Evolutionary conservation across 2,113 vertebrate genomes (phyloP), one percentile per base, ranked within the genome.

Genomic region (Theristicus caerulescens): DNA sequence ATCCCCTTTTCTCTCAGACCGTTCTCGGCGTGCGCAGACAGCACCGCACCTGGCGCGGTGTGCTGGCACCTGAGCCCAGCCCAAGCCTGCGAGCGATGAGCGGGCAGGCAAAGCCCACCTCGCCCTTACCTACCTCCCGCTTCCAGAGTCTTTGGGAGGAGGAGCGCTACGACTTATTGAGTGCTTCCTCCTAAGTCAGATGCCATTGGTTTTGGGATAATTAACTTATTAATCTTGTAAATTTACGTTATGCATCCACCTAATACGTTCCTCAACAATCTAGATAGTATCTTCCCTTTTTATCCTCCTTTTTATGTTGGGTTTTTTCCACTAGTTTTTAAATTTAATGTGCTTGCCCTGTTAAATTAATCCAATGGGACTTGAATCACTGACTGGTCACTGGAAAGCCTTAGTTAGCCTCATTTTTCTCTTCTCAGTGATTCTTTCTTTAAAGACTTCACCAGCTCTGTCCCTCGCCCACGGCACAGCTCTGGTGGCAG

Each of bases 21-120:
- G 31, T 4, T 44, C 26, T 29, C 34, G 61, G 17, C 1, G 1
- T 36, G 16, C 34, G 24, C 34, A 24, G 26, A 3, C 9, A 51
- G 31, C 21, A 1, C 40, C 21, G 29, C 3, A 6, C 4, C 8
- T 32, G 24, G 27, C 0, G 0, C 0, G 0, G 21, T 31, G 22
- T 15, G 19, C 46, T 49, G 32, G n/a, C 13, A 16, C 13, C 3
- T 1, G 25, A 58, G 62, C 15, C 16, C 31, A 51, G 16, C 4
- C 32, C 16, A 13, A 54, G n/a, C 15, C 69, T 47, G 21, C 2
- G 5, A 38, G 61, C 0, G 0, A 16, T 6, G 16, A 52, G 19
- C 16, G 20, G 54, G 38, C 32, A n/a, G 31, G n/a, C 18, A 29
- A 38, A 83, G 42, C 26, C 52, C 25, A 16, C 20, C 15, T 22